Conservation (phyloP, 2,113 vertebrate species). For the Bambusicola thoracicus region DNA sequence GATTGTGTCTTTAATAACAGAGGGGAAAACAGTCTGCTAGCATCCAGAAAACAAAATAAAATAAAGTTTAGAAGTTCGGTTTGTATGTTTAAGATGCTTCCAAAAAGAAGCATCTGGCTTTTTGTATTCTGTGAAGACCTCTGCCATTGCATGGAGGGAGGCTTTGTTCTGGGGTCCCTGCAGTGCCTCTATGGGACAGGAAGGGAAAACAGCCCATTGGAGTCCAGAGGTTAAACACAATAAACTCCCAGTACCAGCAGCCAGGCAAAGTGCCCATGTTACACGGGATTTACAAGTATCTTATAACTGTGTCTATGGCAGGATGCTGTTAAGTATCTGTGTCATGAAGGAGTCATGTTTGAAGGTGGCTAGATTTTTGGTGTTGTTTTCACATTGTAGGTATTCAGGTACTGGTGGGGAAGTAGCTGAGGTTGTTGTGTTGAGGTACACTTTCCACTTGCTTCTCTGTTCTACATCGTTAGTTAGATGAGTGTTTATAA, state of each 20-base stretch:
- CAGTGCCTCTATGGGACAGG: background rate
- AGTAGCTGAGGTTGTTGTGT: slow-evolving; percentile 40
- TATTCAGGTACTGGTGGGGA: background rate
- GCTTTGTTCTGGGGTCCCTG: background rate
- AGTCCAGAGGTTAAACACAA: background rate
- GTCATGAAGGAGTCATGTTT: slow-evolving; percentile 49
- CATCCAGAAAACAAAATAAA: background rate
- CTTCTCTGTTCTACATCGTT: slow-evolving; percentile 3
- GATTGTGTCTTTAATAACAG: slow-evolving; percentile 27
- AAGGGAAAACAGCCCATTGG: background rate
- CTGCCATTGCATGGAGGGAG: background rate
- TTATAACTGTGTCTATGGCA: slow-evolving; percentile 8
- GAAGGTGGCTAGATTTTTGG: background rate
- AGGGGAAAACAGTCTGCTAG: background rate
- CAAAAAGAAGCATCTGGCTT: background rate
- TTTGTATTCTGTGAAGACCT: background rate
- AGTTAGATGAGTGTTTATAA: slow-evolving; percentile 44
- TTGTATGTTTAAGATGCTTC: background rate
- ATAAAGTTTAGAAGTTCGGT: background rate
- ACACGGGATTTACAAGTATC: background rate
- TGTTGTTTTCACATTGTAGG: background rate
- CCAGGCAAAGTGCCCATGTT: background rate
- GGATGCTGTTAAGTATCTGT: slow-evolving; percentile 52
- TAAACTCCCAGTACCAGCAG: background rate
- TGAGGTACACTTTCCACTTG: slow-evolving; percentile 43